Percentiles rank a stretch among this genome's conserved stretches.
Conservation (phyloP, 2,888 invertebrate species). For the Trypoxylon attenuatum region DNA sequence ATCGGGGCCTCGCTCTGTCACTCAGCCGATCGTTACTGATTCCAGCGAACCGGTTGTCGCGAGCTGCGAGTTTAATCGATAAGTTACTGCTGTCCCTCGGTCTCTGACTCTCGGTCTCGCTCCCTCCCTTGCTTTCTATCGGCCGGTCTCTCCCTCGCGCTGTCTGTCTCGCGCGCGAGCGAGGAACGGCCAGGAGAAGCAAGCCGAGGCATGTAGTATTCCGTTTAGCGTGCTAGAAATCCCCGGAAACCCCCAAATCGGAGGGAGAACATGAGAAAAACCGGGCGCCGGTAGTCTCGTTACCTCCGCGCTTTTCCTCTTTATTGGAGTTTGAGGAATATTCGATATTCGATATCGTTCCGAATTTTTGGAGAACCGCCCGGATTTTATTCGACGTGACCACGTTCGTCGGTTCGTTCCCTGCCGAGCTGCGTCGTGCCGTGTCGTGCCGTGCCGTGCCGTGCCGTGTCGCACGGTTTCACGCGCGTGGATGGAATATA, state of each 20-base stretch:
- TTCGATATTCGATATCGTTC: conserved; percentile 5
- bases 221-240: background rate
- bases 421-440: background rate
- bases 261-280: too few relatives aligned
- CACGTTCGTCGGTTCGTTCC: background rate
- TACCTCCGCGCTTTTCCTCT: background rate
- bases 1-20: background rate
- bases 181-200: background rate
- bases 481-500: conserved; percentile 25
- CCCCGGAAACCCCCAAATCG: background rate
- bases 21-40: background rate
- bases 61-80: background rate
- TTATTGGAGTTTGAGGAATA: background rate
- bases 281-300: background rate
- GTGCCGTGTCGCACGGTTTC: background rate
- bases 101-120: background rate
- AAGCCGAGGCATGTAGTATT: background rate
- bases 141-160: background rate
- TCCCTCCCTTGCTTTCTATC: background rate
- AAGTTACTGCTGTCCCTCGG: background rate
- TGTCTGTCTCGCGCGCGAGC: background rate
- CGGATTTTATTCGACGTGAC: background rate
- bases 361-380: conserved; percentile 7
- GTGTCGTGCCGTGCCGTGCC: background rate
- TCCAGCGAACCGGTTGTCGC: background rate